Conservation (phyloP, 1,140 invertebrate species). For the Heliothis virescens region DNA sequence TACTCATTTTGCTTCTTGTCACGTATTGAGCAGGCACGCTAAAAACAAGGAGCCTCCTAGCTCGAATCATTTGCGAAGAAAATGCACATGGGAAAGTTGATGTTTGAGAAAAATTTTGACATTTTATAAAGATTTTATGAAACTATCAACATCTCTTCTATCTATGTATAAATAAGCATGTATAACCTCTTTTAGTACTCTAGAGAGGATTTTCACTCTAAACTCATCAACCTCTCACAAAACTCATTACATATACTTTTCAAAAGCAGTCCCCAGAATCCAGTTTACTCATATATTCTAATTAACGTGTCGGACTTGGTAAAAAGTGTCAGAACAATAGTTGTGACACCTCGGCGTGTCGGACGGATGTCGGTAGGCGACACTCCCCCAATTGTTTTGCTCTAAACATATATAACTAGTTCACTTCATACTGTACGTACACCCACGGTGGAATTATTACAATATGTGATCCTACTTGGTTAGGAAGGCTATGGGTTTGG, state of each 20-base stretch:
- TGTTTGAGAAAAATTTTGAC: no score
- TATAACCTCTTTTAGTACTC: no score
- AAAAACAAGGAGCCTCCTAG: no score
- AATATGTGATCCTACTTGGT: slow-evolving; percentile 64
- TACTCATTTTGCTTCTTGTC: no score
- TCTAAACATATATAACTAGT: slow-evolving; percentile 34
- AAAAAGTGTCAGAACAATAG: slow-evolving; percentile 69
- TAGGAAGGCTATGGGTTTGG: slow-evolving; percentile 35
- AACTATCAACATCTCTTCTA: no score
- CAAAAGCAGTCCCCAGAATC: slow-evolving; percentile 13
- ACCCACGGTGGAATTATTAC: slow-evolving; percentile 75
- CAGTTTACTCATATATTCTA: slow-evolving; percentile 42
- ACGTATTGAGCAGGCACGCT: no score
- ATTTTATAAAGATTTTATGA: no score
- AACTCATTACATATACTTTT: background rate
- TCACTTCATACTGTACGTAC: slow-evolving; percentile 62
- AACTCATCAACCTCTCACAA: no score
- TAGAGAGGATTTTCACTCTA: no score
- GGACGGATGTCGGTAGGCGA: slow-evolving; percentile 64
- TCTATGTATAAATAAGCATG: no score
- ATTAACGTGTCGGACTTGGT: slow-evolving; percentile 37
- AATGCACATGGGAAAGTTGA: no score
- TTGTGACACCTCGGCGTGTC: slow-evolving; percentile 75
- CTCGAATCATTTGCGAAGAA: no score
- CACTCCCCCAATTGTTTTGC: slow-evolving; percentile 64